Percentiles rank a stretch among this genome's conserved stretches.
phyloP scores from a whole-genome alignment of 2,113 vertebrate genomes.

The Chloebia gouldiae region DNA sequence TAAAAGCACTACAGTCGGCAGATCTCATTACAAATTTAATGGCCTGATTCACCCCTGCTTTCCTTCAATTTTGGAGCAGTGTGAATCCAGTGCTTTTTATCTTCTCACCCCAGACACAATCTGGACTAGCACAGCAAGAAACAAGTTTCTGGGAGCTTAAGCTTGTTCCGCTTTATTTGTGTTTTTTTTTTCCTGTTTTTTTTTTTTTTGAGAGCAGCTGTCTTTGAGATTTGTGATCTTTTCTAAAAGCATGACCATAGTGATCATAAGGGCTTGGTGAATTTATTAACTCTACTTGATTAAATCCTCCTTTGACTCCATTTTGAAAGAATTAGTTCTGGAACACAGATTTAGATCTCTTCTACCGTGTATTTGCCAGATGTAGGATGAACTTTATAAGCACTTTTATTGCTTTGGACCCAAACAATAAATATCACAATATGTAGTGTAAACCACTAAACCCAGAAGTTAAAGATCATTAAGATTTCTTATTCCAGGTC shows the following conservation, averaged over 20 bases:
- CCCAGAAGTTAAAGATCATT: not conserved
- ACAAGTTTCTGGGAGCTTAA: constrained; percentile 5
- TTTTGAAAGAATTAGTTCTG: constrained; percentile 9
- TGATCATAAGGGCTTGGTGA: not conserved
- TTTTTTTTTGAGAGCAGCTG: not conserved
- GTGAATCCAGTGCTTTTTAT: constrained; percentile 25
- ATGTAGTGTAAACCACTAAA: not conserved
- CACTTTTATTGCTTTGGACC: not conserved
- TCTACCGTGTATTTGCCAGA: not conserved
- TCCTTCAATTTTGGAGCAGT: constrained; percentile 32
- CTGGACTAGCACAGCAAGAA: constrained; percentile 12
- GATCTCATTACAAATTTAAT: constrained; percentile 16
- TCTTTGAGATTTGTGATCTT: constrained; percentile 15
- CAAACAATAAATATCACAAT: not conserved
- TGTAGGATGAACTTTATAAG: not conserved
- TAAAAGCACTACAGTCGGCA: not conserved
- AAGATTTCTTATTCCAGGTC: not conserved
- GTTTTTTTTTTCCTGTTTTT: not conserved
- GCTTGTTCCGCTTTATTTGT: not conserved
- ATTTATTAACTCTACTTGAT: constrained; percentile 30
- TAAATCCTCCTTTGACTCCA: constrained; percentile 14
- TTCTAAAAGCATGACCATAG: not conserved
- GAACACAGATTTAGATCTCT: not conserved
- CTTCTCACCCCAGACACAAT: constrained; percentile 4
- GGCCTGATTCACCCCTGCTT: not conserved